Conservation (phyloP, 2,797 vertebrate genomes). For the Thamnophis elegans region DNA sequence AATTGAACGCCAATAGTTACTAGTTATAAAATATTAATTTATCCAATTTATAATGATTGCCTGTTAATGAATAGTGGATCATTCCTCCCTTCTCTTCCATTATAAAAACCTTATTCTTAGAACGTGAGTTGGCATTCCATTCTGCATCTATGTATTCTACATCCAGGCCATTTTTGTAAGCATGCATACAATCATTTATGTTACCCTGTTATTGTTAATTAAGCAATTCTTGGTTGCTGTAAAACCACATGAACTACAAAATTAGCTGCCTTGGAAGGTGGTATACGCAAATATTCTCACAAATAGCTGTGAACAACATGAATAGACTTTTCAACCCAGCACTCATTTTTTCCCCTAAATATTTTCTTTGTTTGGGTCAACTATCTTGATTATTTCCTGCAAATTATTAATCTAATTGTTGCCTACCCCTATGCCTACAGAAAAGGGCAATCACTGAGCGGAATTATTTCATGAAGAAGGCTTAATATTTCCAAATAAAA, state of each 20-base stretch:
- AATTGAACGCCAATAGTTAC: neutral
- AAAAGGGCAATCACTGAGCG: neutral
- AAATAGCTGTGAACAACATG: neutral
- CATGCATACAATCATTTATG: neutral
- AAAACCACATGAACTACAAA: neutral
- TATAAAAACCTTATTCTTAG: neutral
- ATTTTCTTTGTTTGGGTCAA: neutral
- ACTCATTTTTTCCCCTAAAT: neutral
- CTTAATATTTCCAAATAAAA: neutral
- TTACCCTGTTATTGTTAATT: neutral
- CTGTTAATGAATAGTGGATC: neutral
- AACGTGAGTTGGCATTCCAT: neutral
- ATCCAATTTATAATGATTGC: neutral
- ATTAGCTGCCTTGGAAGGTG: neutral
- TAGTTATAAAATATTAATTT: neutral
- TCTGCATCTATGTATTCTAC: neutral
- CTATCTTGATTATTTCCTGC: neutral
- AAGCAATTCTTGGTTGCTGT: neutral
- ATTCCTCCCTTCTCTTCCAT: neutral
- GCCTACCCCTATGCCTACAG: no score
- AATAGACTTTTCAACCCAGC: neutral
- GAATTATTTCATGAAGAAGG: neutral
- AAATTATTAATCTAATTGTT: neutral
- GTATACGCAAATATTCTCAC: neutral
- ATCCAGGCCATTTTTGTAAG: neutral